Evolutionary conservation across 1,140 invertebrate species (phyloP).

Genomic region (Drosophila gunungcola): DNA sequence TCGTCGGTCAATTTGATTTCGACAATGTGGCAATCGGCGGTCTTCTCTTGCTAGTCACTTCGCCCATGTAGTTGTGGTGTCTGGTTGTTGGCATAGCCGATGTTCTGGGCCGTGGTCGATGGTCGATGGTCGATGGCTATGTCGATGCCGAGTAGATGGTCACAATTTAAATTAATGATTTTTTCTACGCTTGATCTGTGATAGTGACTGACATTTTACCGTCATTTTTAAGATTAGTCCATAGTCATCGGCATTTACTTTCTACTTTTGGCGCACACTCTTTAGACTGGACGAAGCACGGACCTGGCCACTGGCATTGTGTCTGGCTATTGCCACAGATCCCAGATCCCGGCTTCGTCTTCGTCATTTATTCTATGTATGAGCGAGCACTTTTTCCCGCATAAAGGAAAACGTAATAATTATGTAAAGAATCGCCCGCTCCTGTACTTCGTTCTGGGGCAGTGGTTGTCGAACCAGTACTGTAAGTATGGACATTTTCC

Average conservation of each 20-base stretch:
- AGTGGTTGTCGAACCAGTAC: conserved; percentile 52
- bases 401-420: conserved; percentile 72
- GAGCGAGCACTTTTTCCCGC: conserved; percentile 65
- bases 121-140: conserved; percentile 22
- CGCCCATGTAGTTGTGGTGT: conserved; percentile 34
- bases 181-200: conserved; percentile 82
- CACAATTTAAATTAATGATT: conserved; percentile 83
- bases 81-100: conserved; percentile 16
- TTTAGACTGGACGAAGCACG: conserved; percentile 9
- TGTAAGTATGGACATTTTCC: conserved; percentile 13
- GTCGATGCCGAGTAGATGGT: conserved; percentile 67
- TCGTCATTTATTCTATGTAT: conserved; percentile 55
- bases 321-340: conserved; percentile 13
- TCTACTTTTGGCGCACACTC: conserved; percentile 60
- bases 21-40: conserved; percentile 63
- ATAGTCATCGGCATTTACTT: conserved; percentile 80
- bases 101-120: conserved; percentile 40
- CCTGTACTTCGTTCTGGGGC: conserved; percentile 21
- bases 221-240: conserved; percentile 77
- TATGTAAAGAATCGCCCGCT: conserved; percentile 69
- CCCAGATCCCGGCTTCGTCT: not conserved
- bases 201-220: conserved; percentile 81
- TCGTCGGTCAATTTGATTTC: conserved; percentile 60
- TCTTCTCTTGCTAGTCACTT: conserved; percentile 35
- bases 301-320: conserved; percentile 40